A percentile compares a stretch with the other conserved stretches of the same genome.
These are phyloP conservation scores for Dyspetes luteomarginatus DNA, from an alignment of 2,888 invertebrate genomes.

Conservation along the genomic window DNA sequence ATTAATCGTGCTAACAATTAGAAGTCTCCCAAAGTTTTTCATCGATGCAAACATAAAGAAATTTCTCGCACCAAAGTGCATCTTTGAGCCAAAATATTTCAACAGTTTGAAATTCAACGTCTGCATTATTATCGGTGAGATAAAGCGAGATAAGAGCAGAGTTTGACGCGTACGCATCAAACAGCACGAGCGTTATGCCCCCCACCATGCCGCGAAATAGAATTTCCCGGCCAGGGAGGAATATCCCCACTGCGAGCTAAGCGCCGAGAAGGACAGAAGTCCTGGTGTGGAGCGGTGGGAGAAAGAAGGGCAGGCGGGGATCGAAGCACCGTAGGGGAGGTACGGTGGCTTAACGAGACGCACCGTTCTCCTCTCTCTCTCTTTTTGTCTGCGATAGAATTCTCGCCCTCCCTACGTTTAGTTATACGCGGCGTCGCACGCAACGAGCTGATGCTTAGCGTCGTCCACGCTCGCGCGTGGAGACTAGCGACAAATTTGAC, in stretches of 20 bases:
- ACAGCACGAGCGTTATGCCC: conserved; percentile 71
- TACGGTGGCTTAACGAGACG: conserved; percentile 69
- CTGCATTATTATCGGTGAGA: conserved; percentile 35
- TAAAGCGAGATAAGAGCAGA: conserved; percentile 54
- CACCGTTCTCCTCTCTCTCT: conserved; percentile 59
- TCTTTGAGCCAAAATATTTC: conserved; percentile 19
- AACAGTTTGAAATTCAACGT: conserved; percentile 20
- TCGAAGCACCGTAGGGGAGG: conserved; percentile 67
- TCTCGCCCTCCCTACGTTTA: conserved; percentile 54
- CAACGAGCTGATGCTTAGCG: conserved; percentile 48
- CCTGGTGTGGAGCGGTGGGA: conserved; percentile 10
- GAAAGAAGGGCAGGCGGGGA: background rate
- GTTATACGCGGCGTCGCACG: conserved; percentile 49
- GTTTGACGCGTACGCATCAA: conserved; percentile 75
- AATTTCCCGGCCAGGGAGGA: conserved; percentile 63
- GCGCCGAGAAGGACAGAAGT: conserved; percentile 32
- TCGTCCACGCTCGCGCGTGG: conserved; percentile 67
- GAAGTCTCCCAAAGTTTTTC: background rate
- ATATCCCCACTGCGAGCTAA: conserved; percentile 25
- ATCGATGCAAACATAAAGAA: background rate
- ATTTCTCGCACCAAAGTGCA: conserved; percentile 4
- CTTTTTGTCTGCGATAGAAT: conserved; percentile 65
- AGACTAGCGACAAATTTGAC: conserved; percentile 74
- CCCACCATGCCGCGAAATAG: conserved; percentile 61
- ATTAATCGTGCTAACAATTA: background rate